Percentiles rank a stretch among this genome's conserved stretches.
These are phyloP conservation scores for Drosophila neonasuta DNA, from an alignment of 2,888 invertebrate species.

Conservation along the genomic window DNA sequence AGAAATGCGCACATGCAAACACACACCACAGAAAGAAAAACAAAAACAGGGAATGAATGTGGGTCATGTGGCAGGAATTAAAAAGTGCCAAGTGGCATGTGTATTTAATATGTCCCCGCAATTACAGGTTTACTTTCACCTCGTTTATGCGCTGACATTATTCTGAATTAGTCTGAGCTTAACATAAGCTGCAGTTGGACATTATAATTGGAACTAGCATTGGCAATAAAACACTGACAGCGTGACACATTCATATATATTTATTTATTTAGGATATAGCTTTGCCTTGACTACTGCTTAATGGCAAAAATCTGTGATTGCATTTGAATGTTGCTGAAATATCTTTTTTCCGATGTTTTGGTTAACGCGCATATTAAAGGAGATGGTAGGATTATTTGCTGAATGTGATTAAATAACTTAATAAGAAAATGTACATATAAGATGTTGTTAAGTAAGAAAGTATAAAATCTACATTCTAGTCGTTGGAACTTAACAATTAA, in stretches of 20 bases:
- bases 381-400: background rate
- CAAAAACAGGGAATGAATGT: conserved; percentile 21
- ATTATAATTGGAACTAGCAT: background rate
- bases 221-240: background rate
- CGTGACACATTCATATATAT: background rate
- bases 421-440: background rate
- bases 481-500: too few relatives aligned
- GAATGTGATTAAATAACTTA: background rate
- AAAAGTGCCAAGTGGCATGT: conserved; percentile 20
- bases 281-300: background rate
- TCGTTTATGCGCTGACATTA: conserved; percentile 24
- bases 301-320: background rate
- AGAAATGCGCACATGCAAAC: conserved; percentile 44
- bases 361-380: background rate
- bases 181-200: background rate
- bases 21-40: background rate
- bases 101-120: conserved; percentile 26
- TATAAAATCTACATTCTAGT: too few relatives aligned
- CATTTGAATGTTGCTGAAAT: background rate
- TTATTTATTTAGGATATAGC: conserved; percentile 2
- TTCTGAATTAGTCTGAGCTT: background rate
- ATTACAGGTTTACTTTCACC: conserved; percentile 22
- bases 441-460: too few relatives aligned
- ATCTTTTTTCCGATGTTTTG: background rate
- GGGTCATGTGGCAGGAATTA: conserved; percentile 29